Percentiles rank a stretch among this genome's conserved stretches.
These are phyloP conservation scores for Amphibalanus amphitrite DNA, from an alignment of 1,140 invertebrate species.

Conservation along the genomic window DNA sequence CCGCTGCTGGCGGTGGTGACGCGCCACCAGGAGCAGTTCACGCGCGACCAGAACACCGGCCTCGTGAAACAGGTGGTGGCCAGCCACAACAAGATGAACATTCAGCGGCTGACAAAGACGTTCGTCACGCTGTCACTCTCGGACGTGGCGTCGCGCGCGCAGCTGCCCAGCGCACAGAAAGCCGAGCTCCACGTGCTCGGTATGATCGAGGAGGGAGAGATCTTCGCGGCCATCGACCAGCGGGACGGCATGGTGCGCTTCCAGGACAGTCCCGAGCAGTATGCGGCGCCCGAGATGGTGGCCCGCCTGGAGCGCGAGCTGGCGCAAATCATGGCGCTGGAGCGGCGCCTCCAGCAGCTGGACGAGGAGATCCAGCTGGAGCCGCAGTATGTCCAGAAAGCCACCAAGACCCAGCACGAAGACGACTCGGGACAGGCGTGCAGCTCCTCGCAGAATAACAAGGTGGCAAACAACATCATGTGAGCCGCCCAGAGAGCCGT, in stretches of 20 bases:
- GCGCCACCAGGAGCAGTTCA: conserved; percentile 15
- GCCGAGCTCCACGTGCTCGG: conserved; percentile 88
- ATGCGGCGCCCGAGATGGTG: conserved; percentile 71
- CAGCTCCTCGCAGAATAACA: background rate
- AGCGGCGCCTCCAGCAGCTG: conserved; percentile 49
- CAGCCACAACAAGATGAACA: conserved; percentile 88
- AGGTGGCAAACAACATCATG: background rate
- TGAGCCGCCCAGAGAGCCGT: background rate
- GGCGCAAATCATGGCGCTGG: conserved; percentile 18
- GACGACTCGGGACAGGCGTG: background rate
- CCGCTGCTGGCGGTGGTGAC: conserved; percentile 34
- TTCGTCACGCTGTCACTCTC: conserved; percentile 84
- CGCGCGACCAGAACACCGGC: conserved; percentile 45
- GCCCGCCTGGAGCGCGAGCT: conserved; percentile 58
- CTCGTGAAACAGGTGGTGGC: conserved; percentile 54
- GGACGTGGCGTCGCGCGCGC: conserved; percentile 82
- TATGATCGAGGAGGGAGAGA: conserved; percentile 96
- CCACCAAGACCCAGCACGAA: background rate
- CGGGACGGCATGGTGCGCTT: conserved; percentile 97
- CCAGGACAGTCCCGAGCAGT: conserved; percentile 64
- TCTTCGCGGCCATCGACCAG: conserved; percentile 92
- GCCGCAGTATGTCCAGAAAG: conserved; percentile 62
- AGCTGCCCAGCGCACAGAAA: conserved; percentile 58
- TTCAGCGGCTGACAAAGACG: conserved; percentile 89
- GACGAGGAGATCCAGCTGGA: conserved; percentile 86